phyloP scores from a whole-genome alignment of 2,888 invertebrate species.

The Metopia argyrocephala region DNA sequence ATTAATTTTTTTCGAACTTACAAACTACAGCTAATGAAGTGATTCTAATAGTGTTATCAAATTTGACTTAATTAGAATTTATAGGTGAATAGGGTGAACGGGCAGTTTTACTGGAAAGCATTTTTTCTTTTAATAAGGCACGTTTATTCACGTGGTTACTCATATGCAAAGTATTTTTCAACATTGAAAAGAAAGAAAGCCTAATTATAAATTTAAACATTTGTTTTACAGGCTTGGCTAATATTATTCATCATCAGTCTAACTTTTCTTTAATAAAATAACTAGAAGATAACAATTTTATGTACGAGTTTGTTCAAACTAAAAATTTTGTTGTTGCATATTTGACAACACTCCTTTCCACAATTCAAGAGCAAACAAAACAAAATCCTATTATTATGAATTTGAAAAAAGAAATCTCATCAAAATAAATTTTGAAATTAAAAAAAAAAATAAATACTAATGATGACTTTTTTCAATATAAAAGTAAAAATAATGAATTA shows the following conservation, averaged over 20 bases:
- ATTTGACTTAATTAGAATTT: too few species aligned
- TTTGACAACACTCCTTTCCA: constrained; percentile 43
- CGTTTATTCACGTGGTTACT: too few species aligned
- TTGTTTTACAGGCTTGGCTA: constrained; percentile 46
- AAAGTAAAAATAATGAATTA: constrained; percentile 44
- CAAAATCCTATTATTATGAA: constrained; percentile 48
- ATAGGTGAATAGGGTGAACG: too few species aligned
- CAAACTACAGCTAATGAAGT: too few species aligned
- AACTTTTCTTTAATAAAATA: constrained; percentile 9
- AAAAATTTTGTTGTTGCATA: constrained; percentile 1
- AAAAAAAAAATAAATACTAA: constrained; percentile 42
- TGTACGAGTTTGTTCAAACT: constrained; percentile 4
- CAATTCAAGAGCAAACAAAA: constrained; percentile 39
- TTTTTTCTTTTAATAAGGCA: too few species aligned
- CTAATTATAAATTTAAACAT: too few species aligned
- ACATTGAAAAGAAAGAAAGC: too few species aligned
- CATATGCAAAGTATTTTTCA: too few species aligned
- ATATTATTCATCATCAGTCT: constrained; percentile 15
- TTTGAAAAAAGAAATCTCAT: constrained; percentile 45
- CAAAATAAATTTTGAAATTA: not conserved
- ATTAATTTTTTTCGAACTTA: too few species aligned
- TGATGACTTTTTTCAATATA: constrained; percentile 23
- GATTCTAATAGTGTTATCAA: too few species aligned
- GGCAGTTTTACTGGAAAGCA: too few species aligned
- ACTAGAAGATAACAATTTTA: constrained; percentile 20